These are phyloP conservation scores for Dione vanillae DNA, from an alignment of 2,888 invertebrate genomes.

Conservation along the genomic window DNA sequence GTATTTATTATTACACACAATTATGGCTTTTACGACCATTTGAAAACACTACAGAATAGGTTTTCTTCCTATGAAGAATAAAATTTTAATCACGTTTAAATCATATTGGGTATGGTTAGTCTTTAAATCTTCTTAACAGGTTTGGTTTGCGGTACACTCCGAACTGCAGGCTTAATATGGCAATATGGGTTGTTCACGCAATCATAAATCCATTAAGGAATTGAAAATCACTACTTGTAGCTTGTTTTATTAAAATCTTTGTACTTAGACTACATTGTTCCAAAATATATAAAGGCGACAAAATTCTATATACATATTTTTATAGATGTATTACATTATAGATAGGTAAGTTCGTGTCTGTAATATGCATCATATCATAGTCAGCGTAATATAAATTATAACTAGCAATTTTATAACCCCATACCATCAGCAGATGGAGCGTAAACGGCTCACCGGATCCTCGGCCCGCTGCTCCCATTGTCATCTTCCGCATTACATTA, in stretches of 20 bases:
- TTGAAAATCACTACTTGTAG: neutral
- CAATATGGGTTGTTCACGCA: slow-evolving; percentile 9
- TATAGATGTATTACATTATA: too few relatives aligned
- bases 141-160: neutral
- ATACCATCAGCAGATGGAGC: slow-evolving; percentile 66
- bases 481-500: slow-evolving; percentile 71
- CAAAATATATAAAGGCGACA: too few relatives aligned
- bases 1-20: too few relatives aligned
- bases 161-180: slow-evolving; percentile 2
- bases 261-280: too few relatives aligned
- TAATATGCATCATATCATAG: neutral
- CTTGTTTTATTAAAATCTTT: slow-evolving; percentile 1
- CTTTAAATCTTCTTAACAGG: neutral
- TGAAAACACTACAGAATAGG: neutral
- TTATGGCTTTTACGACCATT: too few relatives aligned
- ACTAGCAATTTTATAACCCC: slow-evolving; percentile 28
- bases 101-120: neutral
- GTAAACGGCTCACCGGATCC: slow-evolving; percentile 75
- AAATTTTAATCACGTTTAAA: neutral
- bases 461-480: slow-evolving; percentile 73
- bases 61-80: neutral
- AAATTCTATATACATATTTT: too few relatives aligned
- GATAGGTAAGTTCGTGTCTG: neutral
- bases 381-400: neutral
- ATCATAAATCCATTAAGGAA: neutral